phyloP scores from a whole-genome alignment of 2,888 invertebrate species.

The Volucella inanis region DNA sequence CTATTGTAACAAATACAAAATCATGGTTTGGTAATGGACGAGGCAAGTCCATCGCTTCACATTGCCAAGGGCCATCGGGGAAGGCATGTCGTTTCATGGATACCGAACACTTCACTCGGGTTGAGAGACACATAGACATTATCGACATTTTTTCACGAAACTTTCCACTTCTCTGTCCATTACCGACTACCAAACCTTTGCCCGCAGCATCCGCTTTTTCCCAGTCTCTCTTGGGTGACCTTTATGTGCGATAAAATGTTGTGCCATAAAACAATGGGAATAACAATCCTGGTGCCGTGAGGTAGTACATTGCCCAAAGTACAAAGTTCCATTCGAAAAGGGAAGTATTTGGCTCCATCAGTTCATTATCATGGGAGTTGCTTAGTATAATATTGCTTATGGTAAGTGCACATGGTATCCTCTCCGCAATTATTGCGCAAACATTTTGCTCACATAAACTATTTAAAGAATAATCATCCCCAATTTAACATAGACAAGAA shows the following conservation, averaged over 20 bases:
- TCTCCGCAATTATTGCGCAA: too few species aligned
- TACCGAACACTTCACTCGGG: neutral
- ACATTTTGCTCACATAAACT: too few species aligned
- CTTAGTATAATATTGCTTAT: too few species aligned
- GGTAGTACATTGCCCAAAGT: neutral
- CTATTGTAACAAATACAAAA: slow-evolving; percentile 25
- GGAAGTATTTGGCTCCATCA: slow-evolving; percentile 11
- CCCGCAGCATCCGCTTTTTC: slow-evolving; percentile 28
- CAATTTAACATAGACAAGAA: too few species aligned
- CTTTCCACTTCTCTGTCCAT: slow-evolving; percentile 31
- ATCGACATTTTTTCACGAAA: slow-evolving; percentile 8
- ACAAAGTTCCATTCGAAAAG: neutral
- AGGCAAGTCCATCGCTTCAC: slow-evolving; percentile 10
- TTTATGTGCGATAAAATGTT: slow-evolving; percentile 1
- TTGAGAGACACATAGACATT: slow-evolving; percentile 16
- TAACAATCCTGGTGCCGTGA: slow-evolving; percentile 2
- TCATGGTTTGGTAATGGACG: slow-evolving; percentile 24
- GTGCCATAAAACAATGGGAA: too few species aligned
- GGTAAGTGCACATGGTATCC: too few species aligned
- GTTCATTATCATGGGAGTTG: too few species aligned
- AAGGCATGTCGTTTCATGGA: slow-evolving; percentile 9
- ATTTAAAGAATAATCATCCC: too few species aligned
- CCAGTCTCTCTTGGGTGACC: slow-evolving; percentile 4
- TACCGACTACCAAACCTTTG: slow-evolving; percentile 35
- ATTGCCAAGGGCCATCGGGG: neutral